Base-by-base conservation (phyloP, 2,797 vertebrate species). In the Eulemur rubriventer region DNA sequence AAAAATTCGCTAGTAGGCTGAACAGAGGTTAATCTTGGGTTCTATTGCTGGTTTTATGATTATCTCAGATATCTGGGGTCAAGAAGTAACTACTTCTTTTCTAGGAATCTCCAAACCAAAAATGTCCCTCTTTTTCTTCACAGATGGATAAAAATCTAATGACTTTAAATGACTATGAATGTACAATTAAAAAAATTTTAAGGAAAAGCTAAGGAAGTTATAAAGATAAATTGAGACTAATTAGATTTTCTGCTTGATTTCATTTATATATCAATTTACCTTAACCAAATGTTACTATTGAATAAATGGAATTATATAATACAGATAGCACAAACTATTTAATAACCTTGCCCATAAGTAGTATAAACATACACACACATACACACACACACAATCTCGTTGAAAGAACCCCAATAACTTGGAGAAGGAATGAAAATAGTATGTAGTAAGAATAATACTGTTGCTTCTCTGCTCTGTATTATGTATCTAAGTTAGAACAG, bases 221-320 rank as follows among this genome's bases (percentile, higher is more conserved):
- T 94, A 81, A 96, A 73, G 41, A 57, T 85, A 95, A 78, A 95
- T 84, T 95, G 14, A 87, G 70, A 88, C 70, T 87, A 79, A 86
- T 80, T n/a, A 90, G 38, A 61, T 48, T 91, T 69, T 95, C 35
- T 65, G 30, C 13, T 18, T 78, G 76, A 72, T 93, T 96, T 90
- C 17, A 90, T 95, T 28, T 96, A 13, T 75, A 13, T 73, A 90
- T 75, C 48, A 92, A 73, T 6, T 87, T 93, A 72, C 17, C 20
- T 94, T 85, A 92, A 91, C 6, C 38, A 91, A 78, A 92, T 78
- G 33, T 52, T 86, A 84, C 28, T 82, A 30, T 73, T 96, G 12
- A 16, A 59, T 76, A 95, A 91, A 80, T 26, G 43, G 59, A 91
- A 80, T 88, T 94, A 76, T 90, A 59, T 88, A 81, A 91, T 13